phyloP scores from a whole-genome alignment of 2,888 invertebrate genomes.

The Xylota sylvarum region DNA sequence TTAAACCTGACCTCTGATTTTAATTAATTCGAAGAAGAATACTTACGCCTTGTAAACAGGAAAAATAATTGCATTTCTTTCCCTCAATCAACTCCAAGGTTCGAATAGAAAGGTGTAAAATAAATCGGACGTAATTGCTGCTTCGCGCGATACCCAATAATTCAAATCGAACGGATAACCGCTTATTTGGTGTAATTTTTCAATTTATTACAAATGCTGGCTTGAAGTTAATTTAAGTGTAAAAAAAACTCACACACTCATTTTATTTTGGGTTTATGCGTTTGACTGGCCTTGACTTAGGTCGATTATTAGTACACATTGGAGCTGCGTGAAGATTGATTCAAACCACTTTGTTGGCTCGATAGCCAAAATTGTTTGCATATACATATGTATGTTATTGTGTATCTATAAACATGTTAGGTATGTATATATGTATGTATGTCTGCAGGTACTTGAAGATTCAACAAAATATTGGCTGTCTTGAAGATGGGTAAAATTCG shows the following conservation, averaged over 20 bases:
- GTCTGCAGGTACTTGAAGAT: slow-evolving; percentile 21
- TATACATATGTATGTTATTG: neutral
- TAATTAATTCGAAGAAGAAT: slow-evolving; percentile 36
- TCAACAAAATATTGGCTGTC: slow-evolving; percentile 2
- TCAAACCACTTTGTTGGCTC: slow-evolving; percentile 15
- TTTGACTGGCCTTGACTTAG: slow-evolving; percentile 17
- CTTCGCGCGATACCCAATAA: slow-evolving; percentile 8
- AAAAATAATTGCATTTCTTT: slow-evolving; percentile 50
- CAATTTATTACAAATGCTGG: slow-evolving; percentile 9
- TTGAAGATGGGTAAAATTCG: slow-evolving; percentile 7
- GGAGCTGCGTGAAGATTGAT: slow-evolving; percentile 23
- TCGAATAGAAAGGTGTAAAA: slow-evolving; percentile 44
- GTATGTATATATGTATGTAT: neutral
- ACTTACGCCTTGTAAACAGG: slow-evolving; percentile 36
- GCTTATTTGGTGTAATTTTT: slow-evolving; percentile 16
- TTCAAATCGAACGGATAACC: neutral
- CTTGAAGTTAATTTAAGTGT: neutral
- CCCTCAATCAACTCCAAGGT: slow-evolving; percentile 36
- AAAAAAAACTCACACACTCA: neutral
- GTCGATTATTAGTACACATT: slow-evolving; percentile 16
- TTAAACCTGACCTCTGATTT: slow-evolving; percentile 52
- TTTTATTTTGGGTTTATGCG: neutral
- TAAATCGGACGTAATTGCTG: slow-evolving; percentile 11
- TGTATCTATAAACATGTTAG: too few species aligned
- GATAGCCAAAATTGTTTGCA: slow-evolving; percentile 20